These are phyloP conservation scores for Actinemys pallida DNA, from an alignment of 2,113 vertebrate genomes.

Conservation along the genomic window DNA sequence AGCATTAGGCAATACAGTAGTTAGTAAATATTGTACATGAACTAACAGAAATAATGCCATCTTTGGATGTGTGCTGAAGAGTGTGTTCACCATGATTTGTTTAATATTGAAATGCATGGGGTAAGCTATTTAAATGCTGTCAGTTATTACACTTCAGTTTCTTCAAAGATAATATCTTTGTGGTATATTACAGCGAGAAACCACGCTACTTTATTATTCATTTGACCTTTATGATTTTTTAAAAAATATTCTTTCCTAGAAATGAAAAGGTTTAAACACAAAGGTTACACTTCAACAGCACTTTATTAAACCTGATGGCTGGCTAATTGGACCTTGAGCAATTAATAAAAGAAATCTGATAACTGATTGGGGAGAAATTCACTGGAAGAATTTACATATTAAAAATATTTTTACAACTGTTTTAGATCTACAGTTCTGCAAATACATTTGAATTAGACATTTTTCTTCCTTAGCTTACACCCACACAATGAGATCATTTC, in stretches of 20 bases:
- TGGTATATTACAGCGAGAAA: constrained; percentile 64
- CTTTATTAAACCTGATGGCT: constrained; percentile 70
- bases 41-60: not conserved
- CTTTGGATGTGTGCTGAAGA: not conserved
- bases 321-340: constrained; percentile 57
- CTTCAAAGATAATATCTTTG: constrained; percentile 42
- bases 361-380: constrained; percentile 42
- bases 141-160: constrained; percentile 25
- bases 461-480: constrained; percentile 1
- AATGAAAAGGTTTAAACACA: constrained; percentile 73
- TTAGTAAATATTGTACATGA: not conserved
- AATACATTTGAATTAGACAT: constrained; percentile 29
- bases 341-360: constrained; percentile 46
- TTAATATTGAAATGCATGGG: constrained; percentile 28
- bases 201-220: constrained; percentile 62
- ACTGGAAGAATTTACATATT: constrained; percentile 6
- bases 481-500: constrained; percentile 22
- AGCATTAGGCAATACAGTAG: not conserved
- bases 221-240: constrained; percentile 68
- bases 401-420: constrained; percentile 15
- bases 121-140: constrained; percentile 16
- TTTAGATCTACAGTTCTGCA: constrained; percentile 48
- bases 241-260: constrained; percentile 14
- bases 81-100: constrained; percentile 41
- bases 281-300: constrained; percentile 55